These are phyloP conservation scores for Sebastes miniatus DNA, from an alignment of 2,797 vertebrate genomes.

Conservation along the genomic window DNA sequence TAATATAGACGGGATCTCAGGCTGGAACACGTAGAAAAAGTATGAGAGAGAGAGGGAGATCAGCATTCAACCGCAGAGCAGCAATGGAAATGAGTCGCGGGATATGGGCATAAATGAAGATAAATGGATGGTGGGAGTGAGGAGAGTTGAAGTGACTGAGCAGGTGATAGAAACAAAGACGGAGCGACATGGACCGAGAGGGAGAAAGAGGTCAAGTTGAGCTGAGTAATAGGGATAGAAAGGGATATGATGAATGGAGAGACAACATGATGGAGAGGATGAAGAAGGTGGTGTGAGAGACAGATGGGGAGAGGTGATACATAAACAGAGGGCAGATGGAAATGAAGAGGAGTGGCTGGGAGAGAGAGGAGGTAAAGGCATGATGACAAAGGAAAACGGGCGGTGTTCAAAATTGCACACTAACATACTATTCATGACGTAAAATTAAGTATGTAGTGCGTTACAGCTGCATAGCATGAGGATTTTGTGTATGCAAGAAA, in stretches of 20 bases:
- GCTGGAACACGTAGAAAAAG: constrained; percentile 9
- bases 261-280: constrained; percentile 14
- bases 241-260: constrained; percentile 21
- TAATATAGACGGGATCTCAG: constrained; percentile 52
- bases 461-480: neutral
- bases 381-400: neutral
- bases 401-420: neutral
- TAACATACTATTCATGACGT: neutral
- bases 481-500: neutral
- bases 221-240: neutral
- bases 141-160: constrained; percentile 14
- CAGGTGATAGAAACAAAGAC: constrained; percentile 17
- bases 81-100: constrained; percentile 24
- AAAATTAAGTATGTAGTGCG: neutral
- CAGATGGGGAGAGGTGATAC: constrained; percentile 15
- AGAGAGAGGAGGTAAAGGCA: neutral
- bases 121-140: constrained; percentile 21
- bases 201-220: constrained; percentile 19
- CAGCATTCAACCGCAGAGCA: constrained; percentile 10
- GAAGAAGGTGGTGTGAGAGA: constrained; percentile 13
- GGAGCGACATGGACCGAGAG: neutral
- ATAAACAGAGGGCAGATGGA: constrained; percentile 2
- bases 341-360: constrained; percentile 9
- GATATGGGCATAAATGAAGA: neutral
- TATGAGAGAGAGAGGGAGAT: neutral